Evolutionary conservation across 2,888 invertebrate genomes (phyloP), one percentile per base, ranked within the genome.

Genomic region (Sialis fuliginosa): DNA sequence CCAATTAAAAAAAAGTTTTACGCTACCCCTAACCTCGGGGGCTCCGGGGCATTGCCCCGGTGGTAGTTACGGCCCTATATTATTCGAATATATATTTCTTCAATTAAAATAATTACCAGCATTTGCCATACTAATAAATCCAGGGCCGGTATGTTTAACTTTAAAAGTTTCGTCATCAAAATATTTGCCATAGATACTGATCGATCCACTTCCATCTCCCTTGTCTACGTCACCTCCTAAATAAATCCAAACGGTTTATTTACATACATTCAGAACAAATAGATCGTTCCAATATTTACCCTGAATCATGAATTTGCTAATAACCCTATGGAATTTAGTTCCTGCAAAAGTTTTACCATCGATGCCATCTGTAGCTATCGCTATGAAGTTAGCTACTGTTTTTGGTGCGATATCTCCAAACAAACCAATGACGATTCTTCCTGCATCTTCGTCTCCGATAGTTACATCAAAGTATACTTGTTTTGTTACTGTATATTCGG

Each of bases 41-140:
- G n/a, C n/a, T n/a, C n/a, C n/a, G n/a, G n/a, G n/a, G n/a, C n/a
- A n/a, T n/a, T n/a, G n/a, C n/a, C n/a, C n/a, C n/a, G n/a, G n/a
- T n/a, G n/a, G n/a, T n/a, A n/a, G n/a, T n/a, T n/a, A n/a, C n/a
- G n/a, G n/a, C n/a, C n/a, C n/a, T n/a, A n/a, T n/a, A n/a, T n/a
- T 41, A 7, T 8, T 41, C 22, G 41, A 10, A 13, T 41, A 22
- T 41, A 12, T 10, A 8, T n/a, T 40, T 40, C 10, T 8, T 40
- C 12, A 22, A 48, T 47, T 42, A 6, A 44, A 49, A 10, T 31
- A 50, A 33, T 47, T 54, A 67, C 81, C 81, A 58, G 76, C 75
- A 63, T 95, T 93, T 1, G 92, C 93, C 93, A 93, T 92, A 53
- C 88, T 87, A 39, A 95, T 68, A 64, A 88, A 85, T 48, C 95